Base-by-base conservation (phyloP, 2,888 invertebrate genomes). In the Labia minor region DNA sequence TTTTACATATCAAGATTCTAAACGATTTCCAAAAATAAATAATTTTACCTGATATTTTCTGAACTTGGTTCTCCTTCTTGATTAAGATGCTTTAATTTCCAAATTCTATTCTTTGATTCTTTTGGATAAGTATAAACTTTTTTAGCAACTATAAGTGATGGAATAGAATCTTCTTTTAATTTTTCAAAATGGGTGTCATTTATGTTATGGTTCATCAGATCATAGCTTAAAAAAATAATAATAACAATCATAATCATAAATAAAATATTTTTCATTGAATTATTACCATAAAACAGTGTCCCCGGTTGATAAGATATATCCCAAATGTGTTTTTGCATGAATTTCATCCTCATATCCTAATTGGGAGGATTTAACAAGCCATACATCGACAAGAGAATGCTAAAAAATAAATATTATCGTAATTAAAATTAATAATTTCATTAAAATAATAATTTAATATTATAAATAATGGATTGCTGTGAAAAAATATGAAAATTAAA, bases 121-220 rank as follows among this genome's bases (percentile, higher is more conserved):
- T 85, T 78, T 70, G 84, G 84, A 74, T 89, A 92, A 0, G 86
- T 86, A 76, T 90, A 95, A 72, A 85, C 82, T 77, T 98, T 99
- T 80, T 94, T 95, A 6, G 97, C 92, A n/a, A 98, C 79, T 68
- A 97, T 85, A 67, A 98, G 89, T 79, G 98, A 96, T 0, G 97
- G 95, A 26, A 96, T 76, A 14, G 75, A 74, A 69, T 82, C 82
- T 61, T 78, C 77, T 68, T 85, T 81, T 72, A 98, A 76, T 74
- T 90, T 90, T 69, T 99, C 97, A 75, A 94, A 89, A 75, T 93
- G 86, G 0, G 76, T 76, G 76, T 99, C 90, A 76, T 99, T 99
- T 61, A 95, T 85, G 76, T 99, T 99, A 20, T 90, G 87, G 74
- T 95, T 94, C 33, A 84, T 83, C 64, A 98, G 77, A 76, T 95